Evolutionary conservation across 1,140 invertebrate species (phyloP), one percentile per base, ranked within the genome.

Genomic region (Trichonephila clavipes): DNA sequence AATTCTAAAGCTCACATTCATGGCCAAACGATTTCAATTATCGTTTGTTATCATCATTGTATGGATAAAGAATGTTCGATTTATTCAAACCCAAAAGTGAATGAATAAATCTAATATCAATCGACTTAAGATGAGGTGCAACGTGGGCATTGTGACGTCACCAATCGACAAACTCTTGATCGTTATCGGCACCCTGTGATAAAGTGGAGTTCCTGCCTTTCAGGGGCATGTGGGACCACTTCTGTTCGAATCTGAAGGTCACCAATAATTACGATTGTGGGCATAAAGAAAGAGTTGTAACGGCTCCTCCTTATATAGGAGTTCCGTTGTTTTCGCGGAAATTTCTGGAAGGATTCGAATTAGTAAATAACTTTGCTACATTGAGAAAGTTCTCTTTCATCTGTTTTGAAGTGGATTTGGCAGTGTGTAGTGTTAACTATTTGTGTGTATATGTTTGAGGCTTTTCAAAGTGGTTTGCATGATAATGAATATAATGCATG

Each of bases 111-210:
- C 72, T 77, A 77, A 77, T 77, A 77, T 77, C 34, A 34, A 40
- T 77, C 34, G 1, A 40, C 12, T 7, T 10, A 51, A 51, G 28
- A 19, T 12, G 34, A 58, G 82, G 51, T 77, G 2, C 19, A 3
- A 77, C 18, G 88, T 89, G 66, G 88, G 86, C 61, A 34, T n/a
- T 51, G n/a, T 83, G 58, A 90, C 89, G 89, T 90, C 89, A 82
- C 58, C 72, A 90, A 90, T 90, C 89, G 34, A 14, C 34, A 81
- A 90, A 62, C 72, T 19, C n/a, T 28, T 62, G 89, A 90, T 90
- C 77, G 72, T 19, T 90, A 90, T 90, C 89, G 77, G 61, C 66
- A 64, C 62, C 66, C 87, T 64, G 0, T 19, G 72, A 19, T 77
- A 77, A n/a, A 77, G 72, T 34, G 18, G 7, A 64, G 62, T 6